phyloP scores from a whole-genome alignment of 2,888 invertebrate species.

The Nephrocerus scutellatus region DNA sequence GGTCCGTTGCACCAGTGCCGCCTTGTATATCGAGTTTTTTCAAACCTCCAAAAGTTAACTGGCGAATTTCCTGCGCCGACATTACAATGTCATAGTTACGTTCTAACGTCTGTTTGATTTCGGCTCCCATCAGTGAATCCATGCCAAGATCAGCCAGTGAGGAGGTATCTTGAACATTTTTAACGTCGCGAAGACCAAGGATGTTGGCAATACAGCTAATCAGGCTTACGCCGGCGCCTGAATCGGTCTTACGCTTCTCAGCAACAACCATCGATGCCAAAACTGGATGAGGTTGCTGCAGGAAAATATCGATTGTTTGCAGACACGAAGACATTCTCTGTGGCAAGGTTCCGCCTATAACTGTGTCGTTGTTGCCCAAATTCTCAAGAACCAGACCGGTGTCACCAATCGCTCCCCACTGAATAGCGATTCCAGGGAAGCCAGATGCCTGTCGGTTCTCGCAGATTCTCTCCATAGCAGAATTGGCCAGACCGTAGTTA shows the following conservation, averaged over 20 bases:
- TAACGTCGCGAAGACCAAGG: conserved; percentile 79
- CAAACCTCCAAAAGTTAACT: conserved; percentile 70
- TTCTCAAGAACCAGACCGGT: conserved; percentile 87
- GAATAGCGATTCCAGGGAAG: conserved; percentile 83
- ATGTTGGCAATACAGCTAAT: conserved; percentile 81
- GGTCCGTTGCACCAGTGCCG: conserved; percentile 24
- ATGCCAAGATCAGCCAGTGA: conserved; percentile 92
- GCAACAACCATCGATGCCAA: conserved; percentile 80
- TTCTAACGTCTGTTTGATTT: conserved; percentile 94
- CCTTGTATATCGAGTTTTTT: conserved; percentile 48
- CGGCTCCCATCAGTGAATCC: conserved; percentile 98
- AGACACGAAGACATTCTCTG: conserved; percentile 94
- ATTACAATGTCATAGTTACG: conserved; percentile 85
- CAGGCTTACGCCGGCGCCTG: conserved; percentile 57
- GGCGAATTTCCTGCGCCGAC: conserved; percentile 85
- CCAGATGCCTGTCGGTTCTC: conserved; percentile 78
- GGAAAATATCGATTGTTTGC: conserved; percentile 77
- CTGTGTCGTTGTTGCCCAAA: conserved; percentile 82
- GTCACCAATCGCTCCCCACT: conserved; percentile 99
- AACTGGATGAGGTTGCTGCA: conserved; percentile 82
- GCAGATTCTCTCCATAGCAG: conserved; percentile 92
- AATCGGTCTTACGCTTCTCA: conserved; percentile 64
- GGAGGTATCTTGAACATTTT: conserved; percentile 65
- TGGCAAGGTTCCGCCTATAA: conserved; percentile 92
- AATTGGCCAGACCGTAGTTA: conserved; percentile 96